Base-by-base conservation (phyloP, 2,888 invertebrate genomes). In the Patella depressa region DNA sequence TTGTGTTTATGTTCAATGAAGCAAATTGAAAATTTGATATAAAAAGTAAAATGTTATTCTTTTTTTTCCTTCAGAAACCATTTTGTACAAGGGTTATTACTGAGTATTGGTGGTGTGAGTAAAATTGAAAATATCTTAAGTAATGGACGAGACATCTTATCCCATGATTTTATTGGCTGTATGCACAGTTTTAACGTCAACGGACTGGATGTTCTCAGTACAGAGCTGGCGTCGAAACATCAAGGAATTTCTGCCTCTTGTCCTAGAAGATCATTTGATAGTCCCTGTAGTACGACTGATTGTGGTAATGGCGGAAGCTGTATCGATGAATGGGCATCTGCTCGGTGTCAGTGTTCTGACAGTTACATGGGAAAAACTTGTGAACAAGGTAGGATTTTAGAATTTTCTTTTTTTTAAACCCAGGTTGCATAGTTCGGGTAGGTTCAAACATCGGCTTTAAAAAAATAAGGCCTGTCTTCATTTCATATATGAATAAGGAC, bases 101-200 rank as follows among this genome's bases (percentile, higher is more conserved):
- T 98, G 78, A 93, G 96, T 72, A 93, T 98, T 82, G 98, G 98
- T 34, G 98, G 98, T 11, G 93, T 98, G 57, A 93, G 94, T 72
- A 95, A 95, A 83, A 96, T 97, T 0, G 96, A 96, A 91, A 96
- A 97, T 17, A 95, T 97, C 0, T 92, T 97, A 53, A 96, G 97
- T 90, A 94, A 97, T 71, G 96, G 96, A 0, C 97, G 96, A 0
- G 97, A 98, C 92, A 94, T 98, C 65, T 95, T 95, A 87, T 95
- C 97, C 0, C 97, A 98, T 89, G 98, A 98, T 90, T 95, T 98
- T 80, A 95, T 98, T 19, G 98, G 98, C 7, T 98, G 98, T 89
- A 94, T 98, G 84, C 97, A 97, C 88, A 96, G 96, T 84, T 95
- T 98, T 2, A 94, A 95, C 0, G 94, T 98, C 76, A 97, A 98